phyloP scores from a whole-genome alignment of 2,888 invertebrate genomes.

The Clanis bilineata region DNA sequence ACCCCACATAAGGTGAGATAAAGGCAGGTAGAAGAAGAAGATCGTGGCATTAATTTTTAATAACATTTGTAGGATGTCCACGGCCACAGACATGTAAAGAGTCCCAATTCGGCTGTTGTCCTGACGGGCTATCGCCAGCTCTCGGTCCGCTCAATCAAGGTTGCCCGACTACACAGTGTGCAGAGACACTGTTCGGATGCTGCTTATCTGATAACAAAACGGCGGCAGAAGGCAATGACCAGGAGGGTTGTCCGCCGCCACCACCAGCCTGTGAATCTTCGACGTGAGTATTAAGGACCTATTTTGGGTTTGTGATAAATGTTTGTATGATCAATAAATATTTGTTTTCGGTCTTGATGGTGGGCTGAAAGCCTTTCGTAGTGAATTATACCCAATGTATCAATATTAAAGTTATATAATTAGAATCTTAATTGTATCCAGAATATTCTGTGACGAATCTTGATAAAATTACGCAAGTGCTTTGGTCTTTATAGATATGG shows the following conservation, averaged over 20 bases:
- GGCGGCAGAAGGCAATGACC: constrained; percentile 89
- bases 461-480: too few relatives aligned
- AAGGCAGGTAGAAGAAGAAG: too few relatives aligned
- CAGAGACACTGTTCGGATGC: constrained; percentile 92
- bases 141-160: constrained; percentile 86
- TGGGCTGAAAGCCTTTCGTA: too few relatives aligned
- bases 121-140: constrained; percentile 90
- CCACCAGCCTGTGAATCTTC: constrained; percentile 81
- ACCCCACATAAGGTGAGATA: too few relatives aligned
- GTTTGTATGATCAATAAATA: too few relatives aligned
- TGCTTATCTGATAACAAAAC: constrained; percentile 89
- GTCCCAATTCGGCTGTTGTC: constrained; percentile 90
- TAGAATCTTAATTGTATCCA: too few relatives aligned
- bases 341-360: too few relatives aligned
- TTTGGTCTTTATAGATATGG: constrained; percentile 72
- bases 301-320: too few relatives aligned
- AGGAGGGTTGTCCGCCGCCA: constrained; percentile 91
- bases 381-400: too few relatives aligned
- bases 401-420: too few relatives aligned
- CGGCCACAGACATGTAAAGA: constrained; percentile 89
- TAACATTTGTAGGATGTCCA: constrained; percentile 81
- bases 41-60: background rate
- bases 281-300: constrained; percentile 55
- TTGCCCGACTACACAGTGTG: constrained; percentile 89
- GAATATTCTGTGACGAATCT: too few relatives aligned